Percentiles rank a stretch among this genome's conserved stretches.
Conservation (phyloP, 2,888 invertebrate species). For the Scaptomyza reducta region DNA sequence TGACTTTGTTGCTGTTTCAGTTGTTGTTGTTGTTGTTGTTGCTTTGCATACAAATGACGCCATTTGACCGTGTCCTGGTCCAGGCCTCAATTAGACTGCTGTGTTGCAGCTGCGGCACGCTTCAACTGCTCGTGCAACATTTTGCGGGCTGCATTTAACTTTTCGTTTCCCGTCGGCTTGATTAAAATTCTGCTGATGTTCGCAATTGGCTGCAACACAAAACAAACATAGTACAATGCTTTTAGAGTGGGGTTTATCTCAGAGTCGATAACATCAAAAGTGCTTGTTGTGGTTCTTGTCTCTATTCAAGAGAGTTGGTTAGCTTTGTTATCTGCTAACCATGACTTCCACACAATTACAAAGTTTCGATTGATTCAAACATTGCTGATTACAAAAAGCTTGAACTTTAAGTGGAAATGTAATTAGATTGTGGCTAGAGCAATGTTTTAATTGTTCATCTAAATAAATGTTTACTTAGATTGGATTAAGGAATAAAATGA, state of each 20-base stretch:
- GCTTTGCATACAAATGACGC: conserved; percentile 72
- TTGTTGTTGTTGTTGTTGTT: conserved; percentile 24
- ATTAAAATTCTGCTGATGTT: conserved; percentile 64
- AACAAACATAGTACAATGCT: conserved; percentile 11
- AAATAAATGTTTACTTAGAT: neutral
- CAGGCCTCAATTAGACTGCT: conserved; percentile 54
- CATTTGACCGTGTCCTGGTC: conserved; percentile 58
- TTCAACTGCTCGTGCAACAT: conserved; percentile 53
- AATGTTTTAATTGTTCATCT: neutral
- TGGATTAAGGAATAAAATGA: too few species aligned
- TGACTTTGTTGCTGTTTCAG: conserved; percentile 21
- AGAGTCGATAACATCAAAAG: conserved; percentile 21
- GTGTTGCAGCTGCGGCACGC: conserved; percentile 38
- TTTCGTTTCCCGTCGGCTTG: conserved; percentile 31
- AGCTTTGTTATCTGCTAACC: conserved; percentile 6
- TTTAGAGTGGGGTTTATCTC: conserved; percentile 27
- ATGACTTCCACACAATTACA: conserved; percentile 5
- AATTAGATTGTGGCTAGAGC: neutral
- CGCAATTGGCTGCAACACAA: conserved; percentile 14
- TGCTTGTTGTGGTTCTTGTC: neutral
- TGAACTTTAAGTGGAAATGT: neutral
- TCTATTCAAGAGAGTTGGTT: conserved; percentile 10
- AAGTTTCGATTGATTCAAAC: neutral
- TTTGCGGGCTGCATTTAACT: conserved; percentile 27
- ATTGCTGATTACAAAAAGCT: neutral